phyloP scores from a whole-genome alignment of 2,888 invertebrate species.

The Eretmocerus hayati region DNA sequence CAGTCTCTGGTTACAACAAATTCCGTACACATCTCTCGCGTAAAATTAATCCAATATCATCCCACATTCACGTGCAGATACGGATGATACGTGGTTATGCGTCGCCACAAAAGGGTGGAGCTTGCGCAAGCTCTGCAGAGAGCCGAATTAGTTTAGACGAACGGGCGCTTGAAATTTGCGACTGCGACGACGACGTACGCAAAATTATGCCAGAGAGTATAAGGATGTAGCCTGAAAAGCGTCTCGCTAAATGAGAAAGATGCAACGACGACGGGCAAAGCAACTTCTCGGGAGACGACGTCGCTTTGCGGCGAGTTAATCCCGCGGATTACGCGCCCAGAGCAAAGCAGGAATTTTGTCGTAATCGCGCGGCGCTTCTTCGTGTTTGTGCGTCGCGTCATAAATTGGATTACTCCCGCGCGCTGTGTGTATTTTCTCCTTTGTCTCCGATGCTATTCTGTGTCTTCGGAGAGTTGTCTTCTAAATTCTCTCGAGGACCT shows the following conservation, averaged over 20 bases:
- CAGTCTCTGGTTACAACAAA: no score
- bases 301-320: constrained; percentile 26
- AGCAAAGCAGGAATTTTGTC: constrained; percentile 28
- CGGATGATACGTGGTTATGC: no score
- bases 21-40: no score
- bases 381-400: constrained; percentile 24
- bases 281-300: constrained; percentile 7
- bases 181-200: no score
- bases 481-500: background rate
- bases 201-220: no score
- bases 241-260: background rate
- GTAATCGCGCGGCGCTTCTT: constrained; percentile 24
- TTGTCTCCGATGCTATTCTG: background rate
- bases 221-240: background rate
- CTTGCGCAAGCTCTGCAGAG: no score
- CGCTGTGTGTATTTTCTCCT: constrained; percentile 14
- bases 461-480: background rate
- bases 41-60: no score
- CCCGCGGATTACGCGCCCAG: constrained; percentile 31
- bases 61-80: no score
- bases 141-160: no score
- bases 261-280: constrained; percentile 2
- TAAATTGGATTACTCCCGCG: constrained; percentile 38
- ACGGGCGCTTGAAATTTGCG: no score
- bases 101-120: no score